Conservation (phyloP, 2,113 vertebrate genomes). For the Gallinago paraguaiae region DNA sequence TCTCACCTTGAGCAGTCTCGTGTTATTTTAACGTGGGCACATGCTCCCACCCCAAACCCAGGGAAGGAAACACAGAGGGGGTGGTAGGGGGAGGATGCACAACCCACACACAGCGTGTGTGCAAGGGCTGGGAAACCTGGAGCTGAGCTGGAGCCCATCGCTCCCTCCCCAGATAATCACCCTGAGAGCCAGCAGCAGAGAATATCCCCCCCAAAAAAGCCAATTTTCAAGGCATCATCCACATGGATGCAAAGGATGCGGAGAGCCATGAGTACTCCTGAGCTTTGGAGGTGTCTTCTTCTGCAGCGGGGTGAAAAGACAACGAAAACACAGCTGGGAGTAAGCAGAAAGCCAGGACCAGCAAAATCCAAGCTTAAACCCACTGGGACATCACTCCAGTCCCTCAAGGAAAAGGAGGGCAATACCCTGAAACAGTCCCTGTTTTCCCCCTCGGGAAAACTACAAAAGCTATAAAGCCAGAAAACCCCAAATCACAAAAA, state of each 20-base stretch:
- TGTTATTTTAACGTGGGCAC: no score
- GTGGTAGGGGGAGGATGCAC: background rate
- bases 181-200: background rate
- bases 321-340: background rate
- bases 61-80: background rate
- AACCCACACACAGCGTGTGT: accelerated
- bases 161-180: background rate
- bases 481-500: background rate
- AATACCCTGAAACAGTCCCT: background rate
- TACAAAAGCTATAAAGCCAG: background rate
- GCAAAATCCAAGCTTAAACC: background rate
- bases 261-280: background rate
- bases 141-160: background rate
- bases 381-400: accelerated
- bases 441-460: background rate
- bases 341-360: background rate
- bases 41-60: background rate
- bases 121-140: accelerated
- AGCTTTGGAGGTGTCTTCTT: background rate
- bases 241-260: background rate
- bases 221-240: background rate
- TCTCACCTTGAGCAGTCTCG: background rate
- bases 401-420: background rate
- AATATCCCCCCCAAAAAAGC: background rate
- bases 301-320: background rate